Evolutionary conservation across 1,140 invertebrate species (phyloP), one percentile per base, ranked within the genome.

Genomic region (Zaprionus capensis): DNA sequence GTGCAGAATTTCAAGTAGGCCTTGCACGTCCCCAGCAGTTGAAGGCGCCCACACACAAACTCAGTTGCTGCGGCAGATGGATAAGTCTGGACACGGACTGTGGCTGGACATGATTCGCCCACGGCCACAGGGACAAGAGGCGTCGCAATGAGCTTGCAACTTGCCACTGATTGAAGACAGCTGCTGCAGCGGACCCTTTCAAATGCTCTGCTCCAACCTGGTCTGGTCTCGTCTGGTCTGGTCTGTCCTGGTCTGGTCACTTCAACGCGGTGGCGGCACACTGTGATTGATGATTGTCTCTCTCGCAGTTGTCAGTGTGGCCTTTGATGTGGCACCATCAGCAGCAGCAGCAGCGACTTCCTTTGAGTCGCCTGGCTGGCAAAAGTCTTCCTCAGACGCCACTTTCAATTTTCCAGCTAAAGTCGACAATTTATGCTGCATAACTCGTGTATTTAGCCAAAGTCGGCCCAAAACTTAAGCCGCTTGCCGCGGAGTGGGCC

Each of bases 251-350:
- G 17, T 53, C 20, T 65, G 41, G 65, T 58, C 56, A 63, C 63
- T 57, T 56, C 68, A 64, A 17, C 68, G 34, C 17, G 31, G 9
- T 34, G 31, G 28, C 63, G 31, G 24, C 36, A 17, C 55, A 62
- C 53, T 79, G 65, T 88, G 85, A 87, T 88, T 87, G 84, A 87
- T 87, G 84, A 84, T 88, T 88, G 84, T 87, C 67, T 81, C 79
- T 65, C 44, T 76, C 57, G 71, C 55, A 58, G 67, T 78, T 84
- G 66, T 63, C 74, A 72, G 74, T 31, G 65, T 24, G 36, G 46
- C 71, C 71, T 85, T 85, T 85, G 83, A 87, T 82, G 82, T 86
- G 71, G 41, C 58, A 58, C 51, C 66, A 73, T 20, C 34, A 31
- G 31, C 31, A 31, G 17, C 20, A 7, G 6, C 49, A 17, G 17